Percentiles rank a stretch among this genome's conserved stretches.
phyloP scores from a whole-genome alignment of 2,113 vertebrate genomes.

The Piprites chloris region DNA sequence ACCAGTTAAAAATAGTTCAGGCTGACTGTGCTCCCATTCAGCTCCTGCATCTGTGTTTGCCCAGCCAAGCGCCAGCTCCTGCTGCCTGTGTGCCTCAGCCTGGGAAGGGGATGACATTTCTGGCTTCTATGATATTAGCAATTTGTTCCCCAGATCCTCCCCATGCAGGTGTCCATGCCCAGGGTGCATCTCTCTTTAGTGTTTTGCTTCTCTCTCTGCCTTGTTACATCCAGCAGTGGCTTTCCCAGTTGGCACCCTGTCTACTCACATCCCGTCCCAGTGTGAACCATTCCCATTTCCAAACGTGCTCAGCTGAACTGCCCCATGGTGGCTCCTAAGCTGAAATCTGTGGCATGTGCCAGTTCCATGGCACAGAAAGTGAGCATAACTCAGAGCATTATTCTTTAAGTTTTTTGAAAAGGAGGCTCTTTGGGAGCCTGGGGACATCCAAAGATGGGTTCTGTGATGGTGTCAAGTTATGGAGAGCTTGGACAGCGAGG shows the following conservation, averaged over 20 bases:
- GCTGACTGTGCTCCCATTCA: conserved; percentile 38
- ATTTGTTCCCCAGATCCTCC: neutral
- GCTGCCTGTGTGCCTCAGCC: neutral
- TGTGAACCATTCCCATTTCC: neutral
- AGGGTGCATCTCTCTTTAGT: neutral
- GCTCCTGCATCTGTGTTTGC: conserved; percentile 23
- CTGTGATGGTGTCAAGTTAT: neutral
- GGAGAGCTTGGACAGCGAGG: neutral
- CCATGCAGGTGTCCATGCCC: neutral
- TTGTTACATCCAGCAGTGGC: neutral
- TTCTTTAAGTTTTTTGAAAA: neutral
- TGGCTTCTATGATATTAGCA: neutral
- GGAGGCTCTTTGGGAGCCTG: neutral
- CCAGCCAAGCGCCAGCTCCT: neutral
- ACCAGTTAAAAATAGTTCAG: conserved; percentile 6
- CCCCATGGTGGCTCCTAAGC: neutral
- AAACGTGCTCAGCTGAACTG: rapidly evolving
- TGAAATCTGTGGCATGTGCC: neutral
- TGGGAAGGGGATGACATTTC: neutral
- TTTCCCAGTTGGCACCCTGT: rapidly evolving
- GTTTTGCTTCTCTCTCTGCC: neutral
- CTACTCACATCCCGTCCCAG: neutral
- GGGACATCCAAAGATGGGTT: rapidly evolving
- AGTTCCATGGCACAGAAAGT: neutral
- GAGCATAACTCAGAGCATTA: neutral